Percentiles rank a stretch among this genome's conserved stretches.
These are phyloP conservation scores for Poeciliopsis presidionis DNA, from an alignment of 2,797 vertebrate species.

Conservation along the genomic window DNA sequence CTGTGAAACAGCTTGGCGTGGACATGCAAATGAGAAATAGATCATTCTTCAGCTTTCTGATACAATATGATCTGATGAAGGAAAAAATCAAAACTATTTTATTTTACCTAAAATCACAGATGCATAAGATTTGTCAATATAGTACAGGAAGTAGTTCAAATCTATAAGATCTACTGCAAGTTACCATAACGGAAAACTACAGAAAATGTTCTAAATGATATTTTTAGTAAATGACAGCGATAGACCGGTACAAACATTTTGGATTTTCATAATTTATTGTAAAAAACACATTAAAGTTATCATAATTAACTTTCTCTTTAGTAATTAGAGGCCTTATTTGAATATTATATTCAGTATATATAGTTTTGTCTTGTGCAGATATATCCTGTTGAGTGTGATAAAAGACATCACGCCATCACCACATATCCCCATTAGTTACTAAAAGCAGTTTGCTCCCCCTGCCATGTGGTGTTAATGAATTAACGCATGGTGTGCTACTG, in stretches of 20 bases:
- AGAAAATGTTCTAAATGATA: background rate
- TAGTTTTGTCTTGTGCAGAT: constrained; percentile 11
- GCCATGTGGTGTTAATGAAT: constrained; percentile 68
- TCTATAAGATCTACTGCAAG: background rate
- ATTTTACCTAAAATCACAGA: background rate
- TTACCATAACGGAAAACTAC: constrained; percentile 10
- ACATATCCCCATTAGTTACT: constrained; percentile 41
- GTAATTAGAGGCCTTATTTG: constrained; percentile 3
- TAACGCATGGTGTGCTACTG: constrained; percentile 43
- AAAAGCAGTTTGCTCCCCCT: constrained; percentile 47
- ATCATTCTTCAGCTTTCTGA: background rate
- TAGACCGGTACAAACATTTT: background rate
- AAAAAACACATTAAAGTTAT: background rate
- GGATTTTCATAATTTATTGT: background rate
- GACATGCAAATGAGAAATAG: background rate
- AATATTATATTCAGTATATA: constrained; percentile 4
- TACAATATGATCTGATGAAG: background rate
- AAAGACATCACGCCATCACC: constrained; percentile 27
- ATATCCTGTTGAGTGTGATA: background rate
- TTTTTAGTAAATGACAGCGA: background rate
- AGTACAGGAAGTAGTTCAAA: background rate
- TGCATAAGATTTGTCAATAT: constrained; percentile 11
- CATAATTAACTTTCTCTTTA: constrained; percentile 5
- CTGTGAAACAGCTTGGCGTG: background rate
- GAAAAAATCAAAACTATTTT: constrained; percentile 5